These are phyloP conservation scores for Girardia tigrina DNA, from an alignment of 2,888 invertebrate genomes.

Conservation along the genomic window DNA sequence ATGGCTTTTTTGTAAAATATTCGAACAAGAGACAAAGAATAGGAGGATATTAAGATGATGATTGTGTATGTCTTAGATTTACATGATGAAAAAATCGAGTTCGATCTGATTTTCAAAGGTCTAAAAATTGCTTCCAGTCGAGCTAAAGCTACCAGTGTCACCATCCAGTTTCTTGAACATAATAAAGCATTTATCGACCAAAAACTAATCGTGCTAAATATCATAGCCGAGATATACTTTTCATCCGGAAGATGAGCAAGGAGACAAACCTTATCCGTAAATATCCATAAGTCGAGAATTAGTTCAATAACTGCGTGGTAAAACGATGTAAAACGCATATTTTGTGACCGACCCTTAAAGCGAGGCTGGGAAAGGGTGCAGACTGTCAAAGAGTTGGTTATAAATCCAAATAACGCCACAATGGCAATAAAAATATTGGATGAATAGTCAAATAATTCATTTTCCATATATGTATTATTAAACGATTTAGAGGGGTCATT, in stretches of 20 bases:
- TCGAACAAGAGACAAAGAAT: background rate
- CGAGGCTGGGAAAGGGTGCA: background rate
- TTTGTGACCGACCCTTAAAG: background rate
- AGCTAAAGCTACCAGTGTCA: conserved; percentile 17
- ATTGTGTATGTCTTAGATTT: background rate
- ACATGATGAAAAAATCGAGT: background rate
- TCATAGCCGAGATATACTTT: background rate
- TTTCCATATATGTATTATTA: too few relatives aligned
- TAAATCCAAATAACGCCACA: background rate
- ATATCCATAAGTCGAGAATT: background rate
- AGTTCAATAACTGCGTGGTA: background rate
- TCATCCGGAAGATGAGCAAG: background rate
- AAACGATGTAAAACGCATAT: background rate
- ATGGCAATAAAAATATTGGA: background rate
- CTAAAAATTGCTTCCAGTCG: conserved; percentile 19
- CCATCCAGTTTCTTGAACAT: conserved; percentile 28
- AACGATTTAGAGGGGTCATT: background rate
- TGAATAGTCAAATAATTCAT: background rate
- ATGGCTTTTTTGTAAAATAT: background rate
- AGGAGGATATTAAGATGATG: background rate
- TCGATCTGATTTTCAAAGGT: conserved; percentile 1
- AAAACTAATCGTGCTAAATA: background rate
- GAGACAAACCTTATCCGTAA: background rate
- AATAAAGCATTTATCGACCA: conserved; percentile 21
- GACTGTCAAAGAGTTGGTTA: background rate